These are phyloP conservation scores for Idaea aversata DNA, from an alignment of 2,888 invertebrate genomes.

Conservation along the genomic window DNA sequence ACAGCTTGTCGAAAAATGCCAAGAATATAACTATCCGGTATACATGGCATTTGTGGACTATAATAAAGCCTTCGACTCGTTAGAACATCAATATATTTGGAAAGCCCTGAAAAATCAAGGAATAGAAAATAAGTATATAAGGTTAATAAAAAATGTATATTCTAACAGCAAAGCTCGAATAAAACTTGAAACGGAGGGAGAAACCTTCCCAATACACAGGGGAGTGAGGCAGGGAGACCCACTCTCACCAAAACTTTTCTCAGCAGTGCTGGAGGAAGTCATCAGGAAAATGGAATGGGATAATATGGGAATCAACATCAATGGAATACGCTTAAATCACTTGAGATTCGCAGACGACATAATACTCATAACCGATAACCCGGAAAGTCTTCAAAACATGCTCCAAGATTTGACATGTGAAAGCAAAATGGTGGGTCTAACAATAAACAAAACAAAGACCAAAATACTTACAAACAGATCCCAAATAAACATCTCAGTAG, in stretches of 20 bases:
- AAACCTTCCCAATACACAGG: slow-evolving; percentile 9
- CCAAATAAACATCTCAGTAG: slow-evolving; percentile 7
- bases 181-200: slow-evolving; percentile 8
- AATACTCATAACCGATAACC: slow-evolving; percentile 12
- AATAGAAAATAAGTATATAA: slow-evolving; percentile 5
- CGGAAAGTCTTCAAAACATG: slow-evolving; percentile 12
- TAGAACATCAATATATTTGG: slow-evolving; percentile 5
- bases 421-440: slow-evolving; percentile 14
- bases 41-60: slow-evolving; percentile 11
- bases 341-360: slow-evolving; percentile 12
- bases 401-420: slow-evolving; percentile 9
- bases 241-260: slow-evolving; percentile 13
- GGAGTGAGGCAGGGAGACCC: slow-evolving; percentile 14
- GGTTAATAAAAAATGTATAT: slow-evolving; percentile 9
- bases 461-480: slow-evolving; percentile 9
- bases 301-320: slow-evolving; percentile 6
- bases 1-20: slow-evolving; percentile 9
- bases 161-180: slow-evolving; percentile 8
- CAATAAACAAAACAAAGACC: slow-evolving; percentile 16
- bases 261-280: slow-evolving; percentile 4
- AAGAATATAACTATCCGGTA: slow-evolving; percentile 7
- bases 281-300: slow-evolving; percentile 7
- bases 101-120: not conserved
- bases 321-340: slow-evolving; percentile 6
- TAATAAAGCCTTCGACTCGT: slow-evolving; percentile 6